Base-by-base conservation (phyloP, 2,888 invertebrate species). In the Apotomis betuletana region DNA sequence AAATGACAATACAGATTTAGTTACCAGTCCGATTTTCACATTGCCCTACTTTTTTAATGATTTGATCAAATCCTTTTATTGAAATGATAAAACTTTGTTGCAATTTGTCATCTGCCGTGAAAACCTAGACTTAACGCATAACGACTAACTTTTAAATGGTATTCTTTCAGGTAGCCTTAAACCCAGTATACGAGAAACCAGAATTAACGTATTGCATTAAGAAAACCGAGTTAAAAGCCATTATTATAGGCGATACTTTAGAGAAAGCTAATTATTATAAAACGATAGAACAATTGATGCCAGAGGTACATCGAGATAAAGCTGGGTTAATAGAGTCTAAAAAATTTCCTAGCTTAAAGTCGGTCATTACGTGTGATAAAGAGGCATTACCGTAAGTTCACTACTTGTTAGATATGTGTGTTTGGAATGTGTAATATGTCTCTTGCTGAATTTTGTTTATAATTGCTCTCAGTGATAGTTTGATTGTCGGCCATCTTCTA, bases 151-250 rank as follows among this genome's bases (percentile, higher is more conserved):
- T 27, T 9, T 9, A 15, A 6, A 6, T 41, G 41, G 6, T 49
- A 49, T 49, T 46, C 68, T 83, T 83, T 51, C 85, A 96, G 95
- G 97, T 97, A 4, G 95, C 96, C 65, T 94, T 98, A 65, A 98
- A 98, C 83, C 96, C 98, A 0, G 94, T 94, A 0, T 98, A 97
- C 84, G 95, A 95, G 82, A 91, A 94, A 8, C 83, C 90, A 0
- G 98, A 98, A 85, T 80, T 98, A 3, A 93, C 95, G 69, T 97
- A 95, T 84, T 96, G 96, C 73, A 83, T 98, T 12, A 94, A 95
- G 63, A 97, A 97, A 89, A 96, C 96, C 0, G 94, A 94, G 0
- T 90, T 96, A 41, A 96, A 95, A 81, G 95, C 95, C 4, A 82
- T 98, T 0, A 83, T 98, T 0, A 93, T 96, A 3, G 95, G 96